Conservation (phyloP, 1,140 invertebrate genomes). For the Diachasmimorpha longicaudata region DNA sequence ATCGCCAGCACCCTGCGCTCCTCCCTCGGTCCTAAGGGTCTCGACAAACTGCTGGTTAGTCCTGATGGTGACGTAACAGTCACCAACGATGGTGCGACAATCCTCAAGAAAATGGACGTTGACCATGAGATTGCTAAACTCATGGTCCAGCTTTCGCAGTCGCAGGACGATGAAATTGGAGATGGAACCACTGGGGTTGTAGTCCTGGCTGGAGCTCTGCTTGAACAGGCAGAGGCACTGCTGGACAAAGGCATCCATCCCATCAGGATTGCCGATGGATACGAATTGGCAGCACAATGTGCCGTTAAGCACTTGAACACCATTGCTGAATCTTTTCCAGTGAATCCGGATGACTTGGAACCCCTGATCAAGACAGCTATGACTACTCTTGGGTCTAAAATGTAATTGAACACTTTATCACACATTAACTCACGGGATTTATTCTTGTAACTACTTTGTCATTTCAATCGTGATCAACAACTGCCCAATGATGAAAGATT, state of each 20-base stretch:
- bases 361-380: slow-evolving; percentile 94
- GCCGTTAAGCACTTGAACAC: slow-evolving; percentile 87
- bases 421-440: too few species aligned
- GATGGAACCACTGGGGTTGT: slow-evolving; percentile 99
- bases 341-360: slow-evolving; percentile 83
- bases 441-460: neutral
- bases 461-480: slow-evolving; percentile 3
- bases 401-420: slow-evolving; percentile 65
- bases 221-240: slow-evolving; percentile 93
- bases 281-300: slow-evolving; percentile 93
- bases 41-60: slow-evolving; percentile 97
- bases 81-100: slow-evolving; percentile 99
- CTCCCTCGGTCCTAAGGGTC: slow-evolving; percentile 95
- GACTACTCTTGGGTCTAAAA: slow-evolving; percentile 99
- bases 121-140: slow-evolving; percentile 98
- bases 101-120: slow-evolving; percentile 98
- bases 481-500: slow-evolving; percentile 53
- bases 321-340: slow-evolving; percentile 89
- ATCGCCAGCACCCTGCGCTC: slow-evolving; percentile 90
- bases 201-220: slow-evolving; percentile 86
- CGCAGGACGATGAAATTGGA: slow-evolving; percentile 99
- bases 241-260: slow-evolving; percentile 98
- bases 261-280: slow-evolving; percentile 98
- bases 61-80: slow-evolving; percentile 98
- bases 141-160: slow-evolving; percentile 97